Evolutionary conservation across 2,113 vertebrate species (phyloP).

Genomic region (Ciconia boyciana): DNA sequence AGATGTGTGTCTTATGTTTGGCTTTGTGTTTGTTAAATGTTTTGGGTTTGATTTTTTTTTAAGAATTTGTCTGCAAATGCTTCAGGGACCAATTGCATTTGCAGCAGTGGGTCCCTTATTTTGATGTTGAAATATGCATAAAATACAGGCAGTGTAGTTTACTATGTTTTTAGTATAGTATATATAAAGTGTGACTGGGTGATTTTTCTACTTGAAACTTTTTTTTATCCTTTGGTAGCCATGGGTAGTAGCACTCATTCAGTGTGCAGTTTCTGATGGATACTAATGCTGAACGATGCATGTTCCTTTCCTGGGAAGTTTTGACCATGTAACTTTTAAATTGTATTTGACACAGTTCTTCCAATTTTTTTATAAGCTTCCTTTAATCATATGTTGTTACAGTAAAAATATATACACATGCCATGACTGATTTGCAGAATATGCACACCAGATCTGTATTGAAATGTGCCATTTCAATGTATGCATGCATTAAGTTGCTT

Average conservation of each 20-base stretch:
- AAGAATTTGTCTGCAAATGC: background rate
- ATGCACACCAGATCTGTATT: background rate
- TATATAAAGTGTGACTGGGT: background rate
- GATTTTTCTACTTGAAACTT: background rate
- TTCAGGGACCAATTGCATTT: background rate
- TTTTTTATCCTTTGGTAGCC: background rate
- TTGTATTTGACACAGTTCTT: background rate
- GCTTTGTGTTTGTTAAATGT: background rate
- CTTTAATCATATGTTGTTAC: background rate
- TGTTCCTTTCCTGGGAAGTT: background rate
- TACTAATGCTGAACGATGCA: slow-evolving; percentile 22
- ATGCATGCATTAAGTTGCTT: slow-evolving; percentile 57
- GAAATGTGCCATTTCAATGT: slow-evolving; percentile 12
- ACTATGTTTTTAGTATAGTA: background rate
- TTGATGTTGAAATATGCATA: background rate
- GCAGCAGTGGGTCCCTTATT: background rate
- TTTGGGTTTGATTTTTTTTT: background rate
- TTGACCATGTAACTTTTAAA: background rate
- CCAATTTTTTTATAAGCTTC: background rate
- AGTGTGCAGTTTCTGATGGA: background rate
- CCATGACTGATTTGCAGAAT: slow-evolving; percentile 5
- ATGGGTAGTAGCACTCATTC: background rate
- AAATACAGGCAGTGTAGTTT: background rate
- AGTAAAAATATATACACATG: background rate
- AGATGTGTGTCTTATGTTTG: background rate